Conservation (phyloP, 2,888 invertebrate species). For the Neoitamus cyanurus region DNA sequence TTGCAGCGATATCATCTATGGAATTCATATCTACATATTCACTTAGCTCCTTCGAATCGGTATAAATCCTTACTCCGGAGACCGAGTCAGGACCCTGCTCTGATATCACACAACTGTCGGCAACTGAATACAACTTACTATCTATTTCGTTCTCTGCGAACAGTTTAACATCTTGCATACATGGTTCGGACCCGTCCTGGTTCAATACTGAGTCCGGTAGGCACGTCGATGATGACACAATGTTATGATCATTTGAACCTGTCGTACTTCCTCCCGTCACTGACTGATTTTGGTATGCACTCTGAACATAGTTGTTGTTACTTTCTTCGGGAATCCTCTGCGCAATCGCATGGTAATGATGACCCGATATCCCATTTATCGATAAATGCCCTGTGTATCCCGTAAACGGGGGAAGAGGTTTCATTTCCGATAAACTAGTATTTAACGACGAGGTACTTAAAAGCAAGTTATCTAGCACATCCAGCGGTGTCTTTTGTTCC, state of each 20-base stretch:
- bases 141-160: conserved; percentile 70
- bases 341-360: conserved; percentile 88
- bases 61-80: conserved; percentile 67
- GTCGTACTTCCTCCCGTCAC: conserved; percentile 34
- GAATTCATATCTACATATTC: conserved; percentile 75
- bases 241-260: conserved; percentile 72
- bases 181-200: conserved; percentile 65
- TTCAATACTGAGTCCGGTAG: conserved; percentile 72
- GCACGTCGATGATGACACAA: conserved; percentile 80
- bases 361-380: conserved; percentile 88
- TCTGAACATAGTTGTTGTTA: conserved; percentile 77
- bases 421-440: conserved; percentile 80
- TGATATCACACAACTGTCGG: conserved; percentile 67
- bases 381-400: conserved; percentile 87
- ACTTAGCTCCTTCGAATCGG: conserved; percentile 64
- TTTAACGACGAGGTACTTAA: conserved; percentile 69
- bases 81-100: conserved; percentile 72
- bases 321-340: conserved; percentile 80
- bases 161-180: conserved; percentile 72
- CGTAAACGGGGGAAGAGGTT: conserved; percentile 87
- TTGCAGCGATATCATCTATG: conserved; percentile 86
- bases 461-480: conserved; percentile 77
- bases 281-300: conserved; percentile 67
- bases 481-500: conserved; percentile 68
- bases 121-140: conserved; percentile 68